Evolutionary conservation across 2,888 invertebrate species (phyloP).

Genomic region (Acronicta psi): DNA sequence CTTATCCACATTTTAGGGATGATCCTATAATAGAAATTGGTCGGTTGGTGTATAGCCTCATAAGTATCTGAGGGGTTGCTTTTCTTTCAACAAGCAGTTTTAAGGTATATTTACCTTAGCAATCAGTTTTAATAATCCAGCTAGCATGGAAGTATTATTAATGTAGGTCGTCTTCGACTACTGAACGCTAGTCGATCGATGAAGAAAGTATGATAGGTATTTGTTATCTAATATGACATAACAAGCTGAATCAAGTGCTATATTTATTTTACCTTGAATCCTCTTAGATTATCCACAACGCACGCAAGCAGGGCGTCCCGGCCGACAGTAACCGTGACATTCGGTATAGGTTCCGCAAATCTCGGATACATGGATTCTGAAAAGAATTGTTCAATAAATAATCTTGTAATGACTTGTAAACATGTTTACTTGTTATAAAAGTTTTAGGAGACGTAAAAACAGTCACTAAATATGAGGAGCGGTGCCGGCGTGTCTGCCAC

Average conservation of each 20-base stretch:
- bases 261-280: slow-evolving; percentile 92
- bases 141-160: neutral
- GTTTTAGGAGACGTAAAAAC: slow-evolving; percentile 66
- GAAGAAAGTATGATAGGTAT: neutral
- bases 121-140: slow-evolving; percentile 1
- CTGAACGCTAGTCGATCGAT: slow-evolving; percentile 14
- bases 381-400: slow-evolving; percentile 66
- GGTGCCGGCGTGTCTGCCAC: slow-evolving; percentile 67
- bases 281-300: slow-evolving; percentile 95
- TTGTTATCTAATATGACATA: neutral
- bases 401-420: slow-evolving; percentile 64
- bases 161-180: slow-evolving; percentile 3
- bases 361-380: slow-evolving; percentile 92
- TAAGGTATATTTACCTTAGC: no score
- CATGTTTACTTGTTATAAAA: slow-evolving; percentile 79
- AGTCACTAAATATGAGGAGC: slow-evolving; percentile 71
- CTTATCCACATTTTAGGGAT: no score
- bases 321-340: slow-evolving; percentile 96
- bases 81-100: no score
- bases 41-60: no score
- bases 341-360: slow-evolving; percentile 96
- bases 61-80: no score
- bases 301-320: slow-evolving; percentile 96
- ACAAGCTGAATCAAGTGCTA: slow-evolving; percentile 6
- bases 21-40: no score